Evolutionary conservation across 2,888 invertebrate species (phyloP).

Genomic region (Rhyacophila evoluta): DNA sequence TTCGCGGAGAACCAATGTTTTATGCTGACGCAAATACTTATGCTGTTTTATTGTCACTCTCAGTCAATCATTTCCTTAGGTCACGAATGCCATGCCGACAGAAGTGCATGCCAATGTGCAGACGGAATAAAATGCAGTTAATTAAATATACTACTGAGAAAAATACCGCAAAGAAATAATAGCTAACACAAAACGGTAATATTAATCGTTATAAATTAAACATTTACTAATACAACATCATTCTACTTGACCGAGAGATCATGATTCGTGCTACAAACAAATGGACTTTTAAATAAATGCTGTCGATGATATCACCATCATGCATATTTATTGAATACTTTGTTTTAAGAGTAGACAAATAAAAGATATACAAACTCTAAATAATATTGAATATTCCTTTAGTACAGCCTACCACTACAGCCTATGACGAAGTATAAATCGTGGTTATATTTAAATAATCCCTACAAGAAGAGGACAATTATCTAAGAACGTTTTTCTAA

Average conservation of each 20-base stretch:
- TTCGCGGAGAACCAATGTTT: background rate
- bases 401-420: too few species aligned
- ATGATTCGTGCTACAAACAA: background rate
- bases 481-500: too few species aligned
- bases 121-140: constrained; percentile 6
- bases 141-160: background rate
- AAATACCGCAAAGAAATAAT: constrained; percentile 6
- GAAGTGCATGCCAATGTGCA: constrained; percentile 1
- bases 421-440: too few species aligned
- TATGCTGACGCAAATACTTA: background rate
- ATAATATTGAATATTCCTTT: too few species aligned
- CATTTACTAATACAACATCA: too few species aligned
- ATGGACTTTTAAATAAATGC: too few species aligned
- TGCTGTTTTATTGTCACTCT: background rate
- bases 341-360: too few species aligned
- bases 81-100: background rate
- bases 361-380: too few species aligned
- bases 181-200: background rate
- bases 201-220: background rate
- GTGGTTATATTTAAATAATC: too few species aligned
- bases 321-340: too few species aligned
- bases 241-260: background rate
- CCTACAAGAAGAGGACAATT: too few species aligned
- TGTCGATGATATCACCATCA: too few species aligned
- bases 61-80: constrained; percentile 13